Base-by-base conservation (phyloP, 2,113 vertebrate genomes). In the Ardeotis arabs region DNA sequence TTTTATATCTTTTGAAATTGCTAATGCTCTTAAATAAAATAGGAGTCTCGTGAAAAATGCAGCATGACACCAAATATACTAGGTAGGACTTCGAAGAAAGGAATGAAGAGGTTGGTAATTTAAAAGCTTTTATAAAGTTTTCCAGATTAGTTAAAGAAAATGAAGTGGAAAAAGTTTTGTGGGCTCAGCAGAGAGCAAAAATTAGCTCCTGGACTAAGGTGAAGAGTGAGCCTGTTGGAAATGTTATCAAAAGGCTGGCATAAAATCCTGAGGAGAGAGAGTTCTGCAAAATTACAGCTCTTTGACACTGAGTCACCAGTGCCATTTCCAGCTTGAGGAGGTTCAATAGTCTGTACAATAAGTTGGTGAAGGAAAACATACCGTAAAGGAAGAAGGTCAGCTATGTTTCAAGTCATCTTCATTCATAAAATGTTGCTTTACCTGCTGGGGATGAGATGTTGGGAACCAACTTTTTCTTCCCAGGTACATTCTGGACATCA, bases 1-100 rank as follows among this genome's bases (percentile, higher is more conserved):
- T 94, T 84, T 79, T 94, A 63, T 91, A 95, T 72, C 79, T 94
- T 94, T 77, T 88, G 80, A 85, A 95, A 85, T 69, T 90, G 87
- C 87, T 89, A 94, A 92, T 78, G 70, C 67, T 88, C 33, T 95
- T 89, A 89, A 95, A 93, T 92, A 91, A 80, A 85, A 88, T 28
- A 92, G 55, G 49, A 94, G n/a, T 47, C 64, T 74, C 2, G 12
- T 80, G 69, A 49, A 92, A 95, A 96, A 82, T 37, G 72, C 76
- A 77, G 73, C 53, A 19, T 60, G 62, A n/a, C 35, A 84, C 70
- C 72, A 73, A 70, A 80, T 84, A 33, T 53, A 35, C 70, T 44
- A 18, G 81, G 53, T 44, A 95, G 53, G 89, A 39, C 85, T 91
- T 82, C 3, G 47, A 87, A 90, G 77, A 84, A 96, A 88, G 56